Evolutionary conservation across 1,140 invertebrate species (phyloP), one percentile per base, ranked within the genome.

Genomic region (Zaprionus inermis): DNA sequence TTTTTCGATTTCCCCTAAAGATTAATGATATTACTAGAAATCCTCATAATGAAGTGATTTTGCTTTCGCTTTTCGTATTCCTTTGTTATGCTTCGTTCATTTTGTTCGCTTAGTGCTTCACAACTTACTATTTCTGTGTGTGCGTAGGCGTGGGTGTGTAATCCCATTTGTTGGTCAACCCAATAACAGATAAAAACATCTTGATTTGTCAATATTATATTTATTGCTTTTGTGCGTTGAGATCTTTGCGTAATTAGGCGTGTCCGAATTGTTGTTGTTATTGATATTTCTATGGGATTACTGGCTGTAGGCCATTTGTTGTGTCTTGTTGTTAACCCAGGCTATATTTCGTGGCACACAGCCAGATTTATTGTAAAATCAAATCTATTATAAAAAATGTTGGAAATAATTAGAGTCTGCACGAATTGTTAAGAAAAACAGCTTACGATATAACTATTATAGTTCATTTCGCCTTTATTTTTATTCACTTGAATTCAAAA

Each of bases 201-300:
- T 86, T 86, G 79, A 86, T 86, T 88, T 88, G 79, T 86, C 83
- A 88, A 86, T 86, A 82, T 79, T 73, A 88, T 88, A 86, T 86
- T 86, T 86, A 86, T 86, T 88, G 82, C 82, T 70, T 55, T 73
- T 82, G 68, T 64, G 22, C 52, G 67, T 36, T 59, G 59, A 71
- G 59, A 75, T 75, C 52, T 77, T 77, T 79, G 82, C 70, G 83
- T 88, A 86, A 86, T 86, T 86, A 88, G 83, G 71, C 76, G 58
- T 74, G 46, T 10, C 54, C 57, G 72, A 79, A 44, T 44, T 44
- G 16, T 44, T 71, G 44, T 82, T 79, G 76, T 86, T 68, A n/a
- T 66, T 61, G 58, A 52, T 44, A 38, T 69, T 49, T 38, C 58
- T 69, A 69, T 65, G 70, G 55, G 73, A 73, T 77, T 80, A 71